These are phyloP conservation scores for Drosophila falleni DNA, from an alignment of 2,888 invertebrate genomes.

Conservation along the genomic window DNA sequence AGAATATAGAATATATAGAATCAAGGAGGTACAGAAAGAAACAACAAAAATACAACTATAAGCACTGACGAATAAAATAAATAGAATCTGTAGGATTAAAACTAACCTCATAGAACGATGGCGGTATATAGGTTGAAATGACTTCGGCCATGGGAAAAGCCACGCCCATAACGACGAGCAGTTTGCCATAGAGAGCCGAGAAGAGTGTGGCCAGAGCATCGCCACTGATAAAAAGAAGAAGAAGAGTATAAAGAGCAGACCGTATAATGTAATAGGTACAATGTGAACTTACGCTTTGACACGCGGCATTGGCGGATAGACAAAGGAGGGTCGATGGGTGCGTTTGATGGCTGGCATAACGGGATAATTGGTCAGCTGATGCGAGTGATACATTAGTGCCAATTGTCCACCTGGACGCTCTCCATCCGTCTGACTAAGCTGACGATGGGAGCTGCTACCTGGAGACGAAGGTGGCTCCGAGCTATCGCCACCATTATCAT, in stretches of 20 bases:
- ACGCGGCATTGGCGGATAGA: conserved; percentile 84
- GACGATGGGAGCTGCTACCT: conserved; percentile 75
- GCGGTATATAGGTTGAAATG: conserved; percentile 96
- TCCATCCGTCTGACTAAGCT: conserved; percentile 64
- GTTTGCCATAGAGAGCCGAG: conserved; percentile 96
- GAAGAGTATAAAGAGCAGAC: neutral
- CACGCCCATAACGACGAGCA: conserved; percentile 97
- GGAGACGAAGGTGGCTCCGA: conserved; percentile 81
- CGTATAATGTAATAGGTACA: neutral
- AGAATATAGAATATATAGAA: neutral
- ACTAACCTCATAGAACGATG: conserved; percentile 95
- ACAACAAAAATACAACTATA: no score
- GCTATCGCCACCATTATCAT: conserved; percentile 73
- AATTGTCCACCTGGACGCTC: conserved; percentile 83
- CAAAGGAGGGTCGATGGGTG: conserved; percentile 84
- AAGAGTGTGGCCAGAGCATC: conserved; percentile 95
- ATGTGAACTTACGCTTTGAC: conserved; percentile 83
- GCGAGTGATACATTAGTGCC: conserved; percentile 85
- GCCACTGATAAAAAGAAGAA: conserved; percentile 86
- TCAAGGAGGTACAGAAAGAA: neutral
- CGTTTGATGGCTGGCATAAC: conserved; percentile 84
- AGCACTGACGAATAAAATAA: neutral
- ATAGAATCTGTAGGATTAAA: neutral
- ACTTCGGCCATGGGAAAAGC: conserved; percentile 98
- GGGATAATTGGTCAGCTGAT: conserved; percentile 84